Conservation (phyloP, 2,888 invertebrate species). For the Rhynchonema sp. region DNA sequence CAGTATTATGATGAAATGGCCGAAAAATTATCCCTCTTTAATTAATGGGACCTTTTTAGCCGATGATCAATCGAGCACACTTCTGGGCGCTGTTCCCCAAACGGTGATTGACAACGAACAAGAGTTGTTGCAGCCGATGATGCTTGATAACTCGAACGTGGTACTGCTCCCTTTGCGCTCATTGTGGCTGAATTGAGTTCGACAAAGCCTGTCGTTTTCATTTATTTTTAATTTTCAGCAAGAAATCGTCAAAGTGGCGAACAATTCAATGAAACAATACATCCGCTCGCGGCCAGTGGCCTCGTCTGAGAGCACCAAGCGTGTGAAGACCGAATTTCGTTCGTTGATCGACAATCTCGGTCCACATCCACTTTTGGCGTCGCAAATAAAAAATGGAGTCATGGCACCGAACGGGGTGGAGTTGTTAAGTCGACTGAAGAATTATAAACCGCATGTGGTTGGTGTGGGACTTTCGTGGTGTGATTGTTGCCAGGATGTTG, state of each 20-base stretch:
- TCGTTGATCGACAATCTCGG: neutral
- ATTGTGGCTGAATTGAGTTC: neutral
- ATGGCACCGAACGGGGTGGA: no score
- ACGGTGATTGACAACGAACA: neutral
- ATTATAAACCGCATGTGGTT: conserved; percentile 53
- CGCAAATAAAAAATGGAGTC: no score
- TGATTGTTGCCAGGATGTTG: no score
- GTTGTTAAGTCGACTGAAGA: conserved; percentile 43
- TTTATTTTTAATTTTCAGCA: no score
- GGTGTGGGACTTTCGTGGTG: conserved; percentile 18
- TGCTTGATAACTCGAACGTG: conserved; percentile 33
- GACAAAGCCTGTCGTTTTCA: no score
- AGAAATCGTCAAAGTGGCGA: conserved; percentile 48
- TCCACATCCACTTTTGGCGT: conserved; percentile 10
- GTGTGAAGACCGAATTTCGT: conserved; percentile 45
- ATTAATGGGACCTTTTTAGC: no score
- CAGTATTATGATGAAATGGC: no score
- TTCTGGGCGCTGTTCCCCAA: neutral
- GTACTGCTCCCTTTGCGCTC: neutral
- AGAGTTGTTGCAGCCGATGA: neutral
- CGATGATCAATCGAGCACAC: no score
- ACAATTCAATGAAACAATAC: conserved; percentile 79
- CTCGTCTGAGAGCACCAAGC: conserved; percentile 64
- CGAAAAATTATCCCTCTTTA: no score
- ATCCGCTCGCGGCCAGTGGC: conserved; percentile 65